Evolutionary conservation across 2,888 invertebrate species (phyloP).

Genomic region (Andrena fulva): DNA sequence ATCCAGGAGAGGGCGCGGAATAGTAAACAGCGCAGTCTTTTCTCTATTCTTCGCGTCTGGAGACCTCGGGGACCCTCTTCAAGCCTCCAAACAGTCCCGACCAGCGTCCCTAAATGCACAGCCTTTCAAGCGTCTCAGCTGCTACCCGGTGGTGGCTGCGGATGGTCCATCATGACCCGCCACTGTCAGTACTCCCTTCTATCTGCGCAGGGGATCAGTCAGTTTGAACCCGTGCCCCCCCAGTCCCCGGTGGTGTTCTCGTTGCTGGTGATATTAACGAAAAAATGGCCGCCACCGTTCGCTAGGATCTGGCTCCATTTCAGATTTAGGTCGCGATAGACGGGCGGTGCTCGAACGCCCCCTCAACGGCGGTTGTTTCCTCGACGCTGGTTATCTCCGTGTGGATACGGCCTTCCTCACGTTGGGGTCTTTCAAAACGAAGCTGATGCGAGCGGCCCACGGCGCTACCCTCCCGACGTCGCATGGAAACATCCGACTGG

Average conservation of each 20-base stretch:
- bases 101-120: slow-evolving; percentile 34
- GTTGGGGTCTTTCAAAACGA: slow-evolving; percentile 6
- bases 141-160: slow-evolving; percentile 13
- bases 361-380: slow-evolving; percentile 54
- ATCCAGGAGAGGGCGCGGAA: neutral
- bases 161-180: slow-evolving; percentile 30
- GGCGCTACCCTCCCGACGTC: slow-evolving; percentile 30
- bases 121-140: slow-evolving; percentile 25
- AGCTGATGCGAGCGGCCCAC: slow-evolving; percentile 11
- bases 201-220: slow-evolving; percentile 31
- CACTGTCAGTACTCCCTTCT: slow-evolving; percentile 4
- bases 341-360: slow-evolving; percentile 49
- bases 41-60: neutral
- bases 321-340: slow-evolving; percentile 73
- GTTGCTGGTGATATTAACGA: slow-evolving; percentile 36
- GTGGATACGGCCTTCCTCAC: slow-evolving; percentile 46
- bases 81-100: slow-evolving; percentile 23
- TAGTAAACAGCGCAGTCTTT: slow-evolving; percentile 12
- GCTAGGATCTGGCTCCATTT: slow-evolving; percentile 65
- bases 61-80: neutral
- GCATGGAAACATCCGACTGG: slow-evolving; percentile 45
- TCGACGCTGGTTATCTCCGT: slow-evolving; percentile 62
- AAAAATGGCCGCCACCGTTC: slow-evolving; percentile 48
- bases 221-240: neutral
- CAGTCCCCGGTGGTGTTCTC: neutral